Percentiles rank a stretch among this genome's conserved stretches.
Conservation (phyloP, 1,140 invertebrate species). For the Leptoteleia sp. region DNA sequence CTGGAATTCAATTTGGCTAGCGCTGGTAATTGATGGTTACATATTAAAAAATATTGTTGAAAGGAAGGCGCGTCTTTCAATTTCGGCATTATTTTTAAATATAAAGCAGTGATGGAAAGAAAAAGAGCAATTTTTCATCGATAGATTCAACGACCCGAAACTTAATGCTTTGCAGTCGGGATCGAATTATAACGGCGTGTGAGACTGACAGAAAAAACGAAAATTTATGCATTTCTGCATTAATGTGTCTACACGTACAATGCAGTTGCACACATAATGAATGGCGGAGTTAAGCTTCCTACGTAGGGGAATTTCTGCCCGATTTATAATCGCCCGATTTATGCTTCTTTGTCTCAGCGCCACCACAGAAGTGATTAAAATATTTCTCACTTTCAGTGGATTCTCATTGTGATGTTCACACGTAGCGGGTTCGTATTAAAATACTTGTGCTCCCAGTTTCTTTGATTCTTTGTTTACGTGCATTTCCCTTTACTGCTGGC, state of each 20-base stretch:
- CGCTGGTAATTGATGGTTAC: background rate
- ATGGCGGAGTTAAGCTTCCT: constrained; percentile 37
- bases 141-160: constrained; percentile 48
- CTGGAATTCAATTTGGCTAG: background rate
- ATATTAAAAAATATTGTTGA: background rate
- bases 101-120: constrained; percentile 16
- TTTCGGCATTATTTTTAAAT: background rate
- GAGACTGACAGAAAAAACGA: constrained; percentile 58
- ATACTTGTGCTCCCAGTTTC: background rate
- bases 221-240: constrained; percentile 59
- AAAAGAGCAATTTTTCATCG: constrained; percentile 49
- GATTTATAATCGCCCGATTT: constrained; percentile 42
- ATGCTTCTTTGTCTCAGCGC: constrained; percentile 31
- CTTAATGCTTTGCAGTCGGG: constrained; percentile 40
- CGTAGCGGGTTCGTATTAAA: constrained; percentile 8
- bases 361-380: constrained; percentile 24
- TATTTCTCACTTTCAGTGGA: constrained; percentile 15
- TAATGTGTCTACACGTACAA: constrained; percentile 60
- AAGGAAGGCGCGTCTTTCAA: background rate
- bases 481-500: background rate
- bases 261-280: constrained; percentile 49
- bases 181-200: constrained; percentile 51
- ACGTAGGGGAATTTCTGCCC: constrained; percentile 29
- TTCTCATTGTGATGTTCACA: constrained; percentile 1
- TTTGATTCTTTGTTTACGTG: constrained; percentile 8